Base-by-base conservation (phyloP, 2,888 invertebrate species). In the Polylopha cassiicola region DNA sequence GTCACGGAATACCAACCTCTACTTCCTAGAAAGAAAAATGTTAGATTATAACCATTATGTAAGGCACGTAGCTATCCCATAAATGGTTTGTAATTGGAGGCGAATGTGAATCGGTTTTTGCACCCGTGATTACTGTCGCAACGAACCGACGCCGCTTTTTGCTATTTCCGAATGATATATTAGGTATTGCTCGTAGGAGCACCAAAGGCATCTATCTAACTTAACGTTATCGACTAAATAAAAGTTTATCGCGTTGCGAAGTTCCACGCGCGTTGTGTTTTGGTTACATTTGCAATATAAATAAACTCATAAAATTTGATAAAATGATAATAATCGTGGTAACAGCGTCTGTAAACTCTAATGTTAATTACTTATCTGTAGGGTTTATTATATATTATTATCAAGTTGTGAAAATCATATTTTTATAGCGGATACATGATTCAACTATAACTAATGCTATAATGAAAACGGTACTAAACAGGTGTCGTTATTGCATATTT, bases 21-120 rank as follows among this genome's bases (percentile, higher is more conserved):
- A 18, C 24, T 41, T 24, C 20, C 39, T 29, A 44, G 39, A 36
- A 43, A 57, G 57, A 62, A 69, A 67, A 65, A 62, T 66, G 64
- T 70, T 67, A 73, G 72, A 70, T 72, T 69, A 71, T 61, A 65
- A 64, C 66, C 66, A 72, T 72, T 66, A 68, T 76, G 76, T 73
- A 68, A 70, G 71, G 70, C 73, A 73, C 74, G 76, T 77, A 67
- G 22, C 63, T 55, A 52, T 44, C 53, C 84, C 80, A 64, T 81
- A 84, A 75, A 77, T 74, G 82, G 84, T 58, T 64, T 61, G 74
- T 84, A 82, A 84, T 84, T 80, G 80, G 73, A 70, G 74, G 67
- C 63, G 72, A 70, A 65, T 71, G 74, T 67, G 63, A 44, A 50
- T 58, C 53, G 37, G 64, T 80, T 84, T 78, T 81, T 81, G 72